Base-by-base conservation (phyloP, 2,888 invertebrate genomes). In the Dryococelus australis region DNA sequence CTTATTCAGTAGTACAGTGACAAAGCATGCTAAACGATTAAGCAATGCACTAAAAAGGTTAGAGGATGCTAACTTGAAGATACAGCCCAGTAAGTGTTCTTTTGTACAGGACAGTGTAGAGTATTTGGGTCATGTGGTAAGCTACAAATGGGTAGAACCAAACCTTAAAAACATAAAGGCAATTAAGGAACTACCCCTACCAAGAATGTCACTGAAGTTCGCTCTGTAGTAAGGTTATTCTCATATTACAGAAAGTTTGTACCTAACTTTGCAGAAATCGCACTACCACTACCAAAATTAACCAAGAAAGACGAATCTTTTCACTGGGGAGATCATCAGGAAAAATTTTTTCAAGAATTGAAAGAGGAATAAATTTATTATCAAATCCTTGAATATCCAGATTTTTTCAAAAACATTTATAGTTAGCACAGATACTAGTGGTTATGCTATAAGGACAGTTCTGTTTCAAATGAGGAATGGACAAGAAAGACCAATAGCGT, bases 341-440 rank as follows among this genome's bases (percentile, higher is more conserved):
- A 47, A 47, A 47, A 47, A 13, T 3, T 16, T 13, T 47, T 47
- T 80, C 35, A 35, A 35, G 35, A 35, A 35, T 35, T 35, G 35
- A 35, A 35, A 35, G 35, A 85, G 6, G 12, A 35, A 0, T 78
- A 88, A 24, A 87, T 87, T 20, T 88, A 87, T 2, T 88, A 89
- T 20, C 89, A 90, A 26, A 88, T 91, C 27, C 78, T 91, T 26
- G 27, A 89, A 10, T 88, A 88, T 79, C 90, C 90, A 0, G 88
- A 90, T 87, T 90, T 89, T 89, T 65, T n/a, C 85, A 0, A 27
- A 87, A 86, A 86, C 88, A 0, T 91, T 90, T 87, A 78, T 83
- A 27, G 53, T 91, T 2, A 87, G 89, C 81, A 87, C 87, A 26
- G 91, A 92, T 88, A 91, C 91, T 24, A 89, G 89, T 9, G 86